Base-by-base conservation (phyloP, 2,797 vertebrate genomes). In the Mastacembelus armatus region DNA sequence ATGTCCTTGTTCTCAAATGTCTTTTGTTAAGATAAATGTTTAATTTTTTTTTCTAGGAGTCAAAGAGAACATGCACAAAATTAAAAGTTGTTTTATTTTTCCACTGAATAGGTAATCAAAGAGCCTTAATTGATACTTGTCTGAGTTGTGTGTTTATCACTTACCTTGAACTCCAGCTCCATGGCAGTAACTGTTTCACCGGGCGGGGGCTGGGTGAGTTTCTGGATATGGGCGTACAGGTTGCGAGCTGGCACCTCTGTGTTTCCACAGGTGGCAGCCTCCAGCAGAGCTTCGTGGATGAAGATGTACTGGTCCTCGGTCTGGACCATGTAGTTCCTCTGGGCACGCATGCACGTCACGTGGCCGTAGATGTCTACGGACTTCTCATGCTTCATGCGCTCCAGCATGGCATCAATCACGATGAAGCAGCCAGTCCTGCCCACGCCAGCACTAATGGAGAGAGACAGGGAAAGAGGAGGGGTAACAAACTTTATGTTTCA, bases 251-350 rank as follows among this genome's bases (percentile, higher is more conserved):
- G 94, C 76, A 98, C 96, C 91, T 98, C 97, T 0, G 97, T 98
- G 85, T 95, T 96, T 61, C 96, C 96, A 0, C 96, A 96, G 0
- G 93, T 94, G 85, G 95, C 95, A 0, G 97, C 96, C 82, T 98
- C 97, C 79, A 98, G 93, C 86, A 98, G 93, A 14, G 97, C 96
- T 84, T 98, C 97, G 0, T 98, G 97, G 91, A 98, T 98, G 89
- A 98, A 98, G 91, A 97, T 96, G 69, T 98, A 98, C 84, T 98
- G 97, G 92, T 98, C 97, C 89, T 98, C 96, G 0, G 97, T 98
- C 91, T 98, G 97, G 32, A 98, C 97, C 97, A 98, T 98, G 90
- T 98, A 98, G 92, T 98, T 98, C 61, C 97, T 92, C 91, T 98
- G 97, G 1, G 97, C 94, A 2, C 97, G 94, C 96, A 98, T 98